These are phyloP conservation scores for Smutsia gigantea DNA, from an alignment of 2,797 vertebrate species.

Conservation along the genomic window DNA sequence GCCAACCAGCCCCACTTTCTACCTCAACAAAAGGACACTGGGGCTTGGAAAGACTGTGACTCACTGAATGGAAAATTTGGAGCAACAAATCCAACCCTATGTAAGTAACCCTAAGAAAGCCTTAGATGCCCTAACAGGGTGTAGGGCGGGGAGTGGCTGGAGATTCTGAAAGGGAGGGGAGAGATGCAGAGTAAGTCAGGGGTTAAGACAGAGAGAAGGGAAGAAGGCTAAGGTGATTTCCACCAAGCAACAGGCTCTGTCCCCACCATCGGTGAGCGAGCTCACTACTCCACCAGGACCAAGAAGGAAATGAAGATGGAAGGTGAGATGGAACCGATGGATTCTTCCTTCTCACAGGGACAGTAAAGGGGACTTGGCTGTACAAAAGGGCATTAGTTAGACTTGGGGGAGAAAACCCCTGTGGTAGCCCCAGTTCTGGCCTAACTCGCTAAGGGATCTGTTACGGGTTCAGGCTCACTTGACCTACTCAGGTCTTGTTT, in stretches of 20 bases:
- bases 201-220: background rate
- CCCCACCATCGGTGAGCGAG: background rate
- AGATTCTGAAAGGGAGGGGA: background rate
- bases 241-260: background rate
- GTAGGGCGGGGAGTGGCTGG: too few species aligned
- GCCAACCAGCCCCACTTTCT: background rate
- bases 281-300: background rate
- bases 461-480: background rate
- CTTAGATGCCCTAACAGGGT: background rate
- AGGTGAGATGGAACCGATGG: background rate
- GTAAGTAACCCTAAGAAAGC: background rate
- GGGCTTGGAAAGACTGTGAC: background rate
- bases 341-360: background rate
- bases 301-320: slow-evolving; percentile 1
- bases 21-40: background rate
- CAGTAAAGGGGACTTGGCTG: accelerated
- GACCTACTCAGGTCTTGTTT: background rate
- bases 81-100: background rate
- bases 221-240: background rate
- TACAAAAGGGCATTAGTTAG: background rate
- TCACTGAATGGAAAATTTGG: background rate
- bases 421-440: background rate
- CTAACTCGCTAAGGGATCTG: background rate
- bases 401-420: background rate
- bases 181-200: background rate